These are phyloP conservation scores for Serripes groenlandicus DNA, from an alignment of 2,888 invertebrate genomes.

Conservation along the genomic window DNA sequence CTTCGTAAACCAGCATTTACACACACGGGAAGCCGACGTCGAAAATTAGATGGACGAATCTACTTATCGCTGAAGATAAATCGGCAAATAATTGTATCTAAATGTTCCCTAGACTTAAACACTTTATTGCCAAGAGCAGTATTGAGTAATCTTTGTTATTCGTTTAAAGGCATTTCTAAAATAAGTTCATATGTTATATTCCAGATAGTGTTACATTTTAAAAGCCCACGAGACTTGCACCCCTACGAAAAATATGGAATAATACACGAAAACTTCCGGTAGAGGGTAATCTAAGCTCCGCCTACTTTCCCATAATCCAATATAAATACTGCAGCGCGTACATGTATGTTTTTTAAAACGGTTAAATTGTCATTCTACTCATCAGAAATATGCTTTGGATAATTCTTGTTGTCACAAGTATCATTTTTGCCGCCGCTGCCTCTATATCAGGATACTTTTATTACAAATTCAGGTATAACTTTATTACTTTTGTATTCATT, in stretches of 20 bases:
- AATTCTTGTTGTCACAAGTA: conserved; percentile 10
- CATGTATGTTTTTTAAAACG: no score
- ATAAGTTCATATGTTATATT: no score
- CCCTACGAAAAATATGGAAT: conserved; percentile 4
- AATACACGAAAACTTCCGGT: conserved; percentile 35
- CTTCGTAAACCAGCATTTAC: neutral
- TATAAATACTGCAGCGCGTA: no score
- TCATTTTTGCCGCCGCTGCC: conserved; percentile 3
- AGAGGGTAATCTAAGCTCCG: conserved; percentile 50
- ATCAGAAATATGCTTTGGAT: conserved; percentile 15
- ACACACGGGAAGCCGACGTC: conserved; percentile 26
- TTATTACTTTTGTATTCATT: no score
- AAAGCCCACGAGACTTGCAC: no score
- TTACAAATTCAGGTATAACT: conserved; percentile 66
- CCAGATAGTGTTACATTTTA: no score
- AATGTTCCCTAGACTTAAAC: no score
- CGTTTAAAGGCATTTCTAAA: no score
- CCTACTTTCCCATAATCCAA: conserved; percentile 69
- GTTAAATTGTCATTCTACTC: no score
- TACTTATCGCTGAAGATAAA: neutral
- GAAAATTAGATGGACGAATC: conserved; percentile 29
- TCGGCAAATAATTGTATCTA: neutral
- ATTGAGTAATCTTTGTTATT: no score
- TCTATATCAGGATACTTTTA: conserved; percentile 54
- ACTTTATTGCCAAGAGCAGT: no score